phyloP scores from a whole-genome alignment of 2,113 vertebrate genomes.

The Heterocephalus glaber region DNA sequence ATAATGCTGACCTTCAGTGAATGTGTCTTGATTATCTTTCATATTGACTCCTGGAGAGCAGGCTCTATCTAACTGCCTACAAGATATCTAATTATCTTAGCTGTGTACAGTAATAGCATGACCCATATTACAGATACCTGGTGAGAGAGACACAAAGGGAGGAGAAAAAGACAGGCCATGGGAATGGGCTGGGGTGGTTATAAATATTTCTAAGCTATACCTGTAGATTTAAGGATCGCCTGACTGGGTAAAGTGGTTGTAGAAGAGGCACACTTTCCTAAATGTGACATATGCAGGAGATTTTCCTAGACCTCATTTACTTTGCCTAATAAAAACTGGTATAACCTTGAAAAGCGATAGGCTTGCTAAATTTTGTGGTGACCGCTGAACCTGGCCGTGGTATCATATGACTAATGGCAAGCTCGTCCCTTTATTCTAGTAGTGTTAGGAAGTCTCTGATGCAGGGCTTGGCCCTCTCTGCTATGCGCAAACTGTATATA shows the following conservation, averaged over 20 bases:
- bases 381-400: background rate
- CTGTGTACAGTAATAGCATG: no score
- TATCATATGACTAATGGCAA: background rate
- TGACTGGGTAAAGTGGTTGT: background rate
- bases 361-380: constrained; percentile 4
- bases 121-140: background rate
- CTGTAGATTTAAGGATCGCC: background rate
- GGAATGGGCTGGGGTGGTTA: background rate
- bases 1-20: no score
- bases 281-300: background rate
- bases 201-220: background rate
- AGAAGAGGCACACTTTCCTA: background rate
- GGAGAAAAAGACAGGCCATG: background rate
- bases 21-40: no score
- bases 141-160: background rate
- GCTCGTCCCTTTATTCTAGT: background rate
- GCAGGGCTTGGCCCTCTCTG: background rate
- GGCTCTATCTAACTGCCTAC: no score
- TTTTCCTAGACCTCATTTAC: background rate
- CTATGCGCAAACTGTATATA: background rate
- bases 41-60: no score
- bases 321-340: background rate
- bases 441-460: background rate
- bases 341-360: constrained; percentile 3
- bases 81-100: no score